phyloP scores from a whole-genome alignment of 2,797 vertebrate species.

The Poeciliopsis turneri region DNA sequence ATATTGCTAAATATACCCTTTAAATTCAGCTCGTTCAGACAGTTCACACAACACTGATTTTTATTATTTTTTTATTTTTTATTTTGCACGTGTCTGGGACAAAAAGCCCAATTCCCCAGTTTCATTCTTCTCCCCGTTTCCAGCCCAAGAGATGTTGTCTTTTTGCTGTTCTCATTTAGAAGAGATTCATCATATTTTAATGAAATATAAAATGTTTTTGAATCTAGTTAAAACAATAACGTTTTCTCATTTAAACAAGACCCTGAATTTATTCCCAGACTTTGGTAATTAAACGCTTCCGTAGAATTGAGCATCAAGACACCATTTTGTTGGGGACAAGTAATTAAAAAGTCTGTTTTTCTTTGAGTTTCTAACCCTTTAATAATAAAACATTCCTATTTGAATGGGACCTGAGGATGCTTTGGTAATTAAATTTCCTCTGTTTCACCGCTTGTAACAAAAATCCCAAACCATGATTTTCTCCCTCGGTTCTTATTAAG shows the following conservation, averaged over 20 bases:
- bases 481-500: background rate
- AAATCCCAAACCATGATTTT: conserved; percentile 1
- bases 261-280: background rate
- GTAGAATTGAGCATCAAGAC: background rate
- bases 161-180: no score
- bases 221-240: no score
- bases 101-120: no score
- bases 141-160: no score
- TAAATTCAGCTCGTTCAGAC: background rate
- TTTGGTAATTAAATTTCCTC: background rate
- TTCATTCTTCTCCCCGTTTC: no score
- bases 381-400: background rate
- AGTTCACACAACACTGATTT: no score
- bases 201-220: no score
- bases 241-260: no score
- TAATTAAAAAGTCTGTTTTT: background rate
- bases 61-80: no score
- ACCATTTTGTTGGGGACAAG: background rate
- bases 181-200: no score
- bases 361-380: background rate
- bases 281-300: background rate
- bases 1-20: no score
- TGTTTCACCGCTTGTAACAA: background rate
- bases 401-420: background rate
- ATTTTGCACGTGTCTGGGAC: no score